Base-by-base conservation (phyloP, 2,113 vertebrate species). In the Poeciliopsis occidentalis region DNA sequence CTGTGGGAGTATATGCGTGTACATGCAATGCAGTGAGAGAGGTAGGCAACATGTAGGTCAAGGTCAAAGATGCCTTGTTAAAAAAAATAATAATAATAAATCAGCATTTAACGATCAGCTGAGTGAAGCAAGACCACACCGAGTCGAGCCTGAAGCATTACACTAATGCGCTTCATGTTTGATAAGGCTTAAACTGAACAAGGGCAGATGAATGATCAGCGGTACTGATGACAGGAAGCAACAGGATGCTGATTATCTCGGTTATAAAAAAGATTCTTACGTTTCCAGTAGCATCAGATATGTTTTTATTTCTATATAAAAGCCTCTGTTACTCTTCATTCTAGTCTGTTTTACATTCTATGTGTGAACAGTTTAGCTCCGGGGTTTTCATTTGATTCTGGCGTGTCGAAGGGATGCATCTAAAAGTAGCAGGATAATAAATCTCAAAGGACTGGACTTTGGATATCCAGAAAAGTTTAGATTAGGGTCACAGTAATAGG, bases 21-120 rank as follows among this genome's bases (percentile, higher is more conserved):
- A 64, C 24, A 71, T 65, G 69, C 67, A 60, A 1, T 39, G 69
- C 76, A 69, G 88, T 89, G 75, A 75, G 57, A 75, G 76, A 82
- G 62, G 78, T 86, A 80, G 77, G 71, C 32, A 4, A 84, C 88
- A 90, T 91, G 87, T 91, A 90, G 88, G 89, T 89, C 90, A 88
- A 78, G 80, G 85, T 85, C 83, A 67, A 32, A 85, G 41, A 29
- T 44, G 71, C 54, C 75, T 71, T 26, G 44, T 64, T 17, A 26
- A 24, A 39, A 69, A 47, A 22, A 68, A 1, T n/a, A 27, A 19
- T 17, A 74, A 64, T 32, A 27, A 30, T 24, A 57, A 32, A 78
- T 74, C 26, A 77, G n/a, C n/a, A 19, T 62, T 78, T 82, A 60
- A 83, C 41, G 64, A 27, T 27, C 15, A 61, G 27, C 64, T 76